Percentiles rank a stretch among this genome's conserved stretches.
These are phyloP conservation scores for Callinectes sapidus DNA, from an alignment of 2,888 invertebrate genomes.

Conservation along the genomic window DNA sequence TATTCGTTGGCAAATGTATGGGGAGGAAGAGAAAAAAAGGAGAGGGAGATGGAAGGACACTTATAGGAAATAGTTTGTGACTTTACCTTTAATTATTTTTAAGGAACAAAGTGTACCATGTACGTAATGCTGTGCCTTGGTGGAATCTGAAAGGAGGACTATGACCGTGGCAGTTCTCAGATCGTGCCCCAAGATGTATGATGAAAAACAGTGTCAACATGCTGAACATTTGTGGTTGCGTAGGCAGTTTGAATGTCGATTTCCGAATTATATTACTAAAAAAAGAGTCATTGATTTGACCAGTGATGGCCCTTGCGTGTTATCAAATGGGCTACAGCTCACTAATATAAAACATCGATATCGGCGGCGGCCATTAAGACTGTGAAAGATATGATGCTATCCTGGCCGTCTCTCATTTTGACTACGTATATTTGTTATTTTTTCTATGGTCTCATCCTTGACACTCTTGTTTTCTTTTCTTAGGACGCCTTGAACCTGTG, in stretches of 20 bases:
- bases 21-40: background rate
- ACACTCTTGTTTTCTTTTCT: too few species aligned
- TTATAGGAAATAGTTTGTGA: background rate
- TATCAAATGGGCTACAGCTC: background rate
- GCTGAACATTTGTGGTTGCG: background rate
- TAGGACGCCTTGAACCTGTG: too few species aligned
- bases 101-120: background rate
- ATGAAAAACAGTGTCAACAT: background rate
- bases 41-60: background rate
- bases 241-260: background rate
- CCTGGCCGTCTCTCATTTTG: background rate
- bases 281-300: constrained; percentile 1
- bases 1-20: background rate
- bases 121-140: background rate
- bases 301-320: background rate
- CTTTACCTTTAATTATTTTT: background rate
- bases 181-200: background rate
- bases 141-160: background rate
- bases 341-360: background rate
- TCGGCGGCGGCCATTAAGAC: background rate
- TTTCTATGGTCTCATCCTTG: too few species aligned
- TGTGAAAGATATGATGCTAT: background rate
- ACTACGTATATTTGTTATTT: background rate
- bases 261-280: background rate
- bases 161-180: background rate